phyloP scores from a whole-genome alignment of 2,888 invertebrate species.

The Sericinus montela region DNA sequence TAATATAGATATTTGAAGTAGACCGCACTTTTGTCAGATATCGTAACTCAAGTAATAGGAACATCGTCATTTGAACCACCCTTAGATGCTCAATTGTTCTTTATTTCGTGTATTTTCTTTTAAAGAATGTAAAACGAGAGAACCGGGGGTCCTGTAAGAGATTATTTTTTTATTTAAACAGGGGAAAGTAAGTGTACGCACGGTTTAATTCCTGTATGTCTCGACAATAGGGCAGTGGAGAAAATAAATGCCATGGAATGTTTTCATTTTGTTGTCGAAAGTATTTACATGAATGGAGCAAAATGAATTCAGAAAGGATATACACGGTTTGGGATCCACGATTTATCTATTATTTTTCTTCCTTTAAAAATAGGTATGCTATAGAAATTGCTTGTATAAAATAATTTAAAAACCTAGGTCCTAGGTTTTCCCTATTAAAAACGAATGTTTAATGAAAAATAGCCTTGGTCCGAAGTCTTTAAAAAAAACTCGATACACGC shows the following conservation, averaged over 20 bases:
- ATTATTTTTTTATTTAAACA: conserved; percentile 9
- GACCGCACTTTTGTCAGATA: neutral
- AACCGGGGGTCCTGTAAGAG: conserved; percentile 3
- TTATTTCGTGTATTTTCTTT: conserved; percentile 14
- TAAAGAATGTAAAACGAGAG: conserved; percentile 10
- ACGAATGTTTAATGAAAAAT: too few relatives aligned
- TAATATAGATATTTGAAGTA: neutral
- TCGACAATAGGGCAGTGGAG: conserved; percentile 3
- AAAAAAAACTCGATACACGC: too few relatives aligned
- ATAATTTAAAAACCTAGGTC: too few relatives aligned
- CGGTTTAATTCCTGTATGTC: conserved; percentile 10
- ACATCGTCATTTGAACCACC: neutral
- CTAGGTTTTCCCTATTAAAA: too few relatives aligned
- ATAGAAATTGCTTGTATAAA: too few relatives aligned
- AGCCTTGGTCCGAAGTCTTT: too few relatives aligned
- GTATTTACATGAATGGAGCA: conserved; percentile 1
- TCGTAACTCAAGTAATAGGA: neutral
- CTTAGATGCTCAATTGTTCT: conserved; percentile 2
- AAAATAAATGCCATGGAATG: conserved; percentile 3
- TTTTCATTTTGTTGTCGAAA: conserved; percentile 2
- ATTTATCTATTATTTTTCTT: neutral
- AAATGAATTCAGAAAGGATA: conserved; percentile 1
- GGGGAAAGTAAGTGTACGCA: neutral
- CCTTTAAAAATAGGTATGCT: too few relatives aligned
- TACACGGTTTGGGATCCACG: neutral